phyloP scores from a whole-genome alignment of 2,888 invertebrate species.

The Paralinhomoeus sp. region DNA sequence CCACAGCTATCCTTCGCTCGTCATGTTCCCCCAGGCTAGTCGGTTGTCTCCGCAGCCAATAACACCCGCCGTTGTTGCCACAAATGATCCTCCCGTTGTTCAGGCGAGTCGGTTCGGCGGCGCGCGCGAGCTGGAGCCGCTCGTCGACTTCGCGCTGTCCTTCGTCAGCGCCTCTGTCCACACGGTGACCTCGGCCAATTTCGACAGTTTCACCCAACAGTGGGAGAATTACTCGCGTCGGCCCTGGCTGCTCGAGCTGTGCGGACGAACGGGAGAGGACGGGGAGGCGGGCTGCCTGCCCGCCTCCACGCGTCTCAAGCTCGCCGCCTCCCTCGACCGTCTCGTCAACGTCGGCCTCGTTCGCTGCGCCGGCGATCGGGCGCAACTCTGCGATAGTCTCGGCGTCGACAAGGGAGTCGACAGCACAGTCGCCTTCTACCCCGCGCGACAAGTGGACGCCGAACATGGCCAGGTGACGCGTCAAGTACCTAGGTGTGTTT shows the following conservation, averaged over 20 bases:
- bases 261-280: constrained; percentile 28
- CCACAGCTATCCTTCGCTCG: constrained; percentile 48
- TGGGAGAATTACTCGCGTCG: constrained; percentile 13
- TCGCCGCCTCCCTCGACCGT: constrained; percentile 44
- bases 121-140: constrained; percentile 34
- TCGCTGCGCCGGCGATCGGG: constrained; percentile 29
- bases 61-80: neutral
- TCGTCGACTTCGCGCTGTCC: constrained; percentile 41
- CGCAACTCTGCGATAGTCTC: constrained; percentile 28
- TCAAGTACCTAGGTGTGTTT: no score
- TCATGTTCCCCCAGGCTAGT: constrained; percentile 41
- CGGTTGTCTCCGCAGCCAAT: neutral
- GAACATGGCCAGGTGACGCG: no score
- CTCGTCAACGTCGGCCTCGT: constrained; percentile 35
- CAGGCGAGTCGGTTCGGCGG: constrained; percentile 40
- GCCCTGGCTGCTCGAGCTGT: constrained; percentile 38
- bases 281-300: constrained; percentile 22
- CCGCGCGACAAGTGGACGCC: constrained; percentile 12
- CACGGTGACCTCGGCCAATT: constrained; percentile 28
- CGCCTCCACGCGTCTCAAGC: constrained; percentile 32
- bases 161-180: constrained; percentile 32
- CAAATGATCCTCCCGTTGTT: no score
- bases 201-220: constrained; percentile 21
- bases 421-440: no score
- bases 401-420: no score